Conservation (phyloP, 1,140 invertebrate genomes). For the Stenopsyche tienmushanensis region DNA sequence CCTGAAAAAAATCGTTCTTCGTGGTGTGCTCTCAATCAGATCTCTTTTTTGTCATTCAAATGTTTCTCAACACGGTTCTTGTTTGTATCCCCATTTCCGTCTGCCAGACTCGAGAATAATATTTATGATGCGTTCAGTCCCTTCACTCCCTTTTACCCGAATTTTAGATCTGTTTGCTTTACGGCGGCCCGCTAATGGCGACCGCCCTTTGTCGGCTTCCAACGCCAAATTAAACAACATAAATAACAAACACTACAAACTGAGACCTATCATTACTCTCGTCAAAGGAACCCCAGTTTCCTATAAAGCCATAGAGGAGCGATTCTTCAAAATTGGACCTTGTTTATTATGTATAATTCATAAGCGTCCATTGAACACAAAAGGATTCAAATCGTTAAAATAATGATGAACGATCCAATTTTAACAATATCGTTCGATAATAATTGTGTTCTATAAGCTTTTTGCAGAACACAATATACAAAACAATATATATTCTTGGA, state of each 20-base stretch:
- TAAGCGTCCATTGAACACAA: too few species aligned
- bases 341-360: too few species aligned
- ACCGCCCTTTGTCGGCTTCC: slow-evolving; percentile 32
- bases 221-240: slow-evolving; percentile 36
- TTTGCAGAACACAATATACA: too few species aligned
- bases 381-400: too few species aligned
- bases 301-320: background rate
- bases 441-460: too few species aligned
- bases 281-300: slow-evolving; percentile 9
- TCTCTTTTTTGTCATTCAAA: background rate
- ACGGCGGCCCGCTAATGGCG: slow-evolving; percentile 26
- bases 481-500: too few species aligned
- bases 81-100: slow-evolving; percentile 2
- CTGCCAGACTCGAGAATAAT: slow-evolving; percentile 4
- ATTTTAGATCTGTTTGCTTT: slow-evolving; percentile 9
- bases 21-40: background rate
- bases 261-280: slow-evolving; percentile 28
- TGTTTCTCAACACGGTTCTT: background rate
- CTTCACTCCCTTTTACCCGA: background rate
- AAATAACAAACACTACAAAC: slow-evolving; percentile 36
- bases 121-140: slow-evolving; percentile 8
- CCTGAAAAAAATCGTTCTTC: background rate
- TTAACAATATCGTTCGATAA: too few species aligned
- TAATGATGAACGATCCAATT: too few species aligned
- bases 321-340: background rate